Percentiles rank a stretch among this genome's conserved stretches.
These are phyloP conservation scores for Pogonocichla stellata DNA, from an alignment of 2,113 vertebrate genomes.

Conservation along the genomic window DNA sequence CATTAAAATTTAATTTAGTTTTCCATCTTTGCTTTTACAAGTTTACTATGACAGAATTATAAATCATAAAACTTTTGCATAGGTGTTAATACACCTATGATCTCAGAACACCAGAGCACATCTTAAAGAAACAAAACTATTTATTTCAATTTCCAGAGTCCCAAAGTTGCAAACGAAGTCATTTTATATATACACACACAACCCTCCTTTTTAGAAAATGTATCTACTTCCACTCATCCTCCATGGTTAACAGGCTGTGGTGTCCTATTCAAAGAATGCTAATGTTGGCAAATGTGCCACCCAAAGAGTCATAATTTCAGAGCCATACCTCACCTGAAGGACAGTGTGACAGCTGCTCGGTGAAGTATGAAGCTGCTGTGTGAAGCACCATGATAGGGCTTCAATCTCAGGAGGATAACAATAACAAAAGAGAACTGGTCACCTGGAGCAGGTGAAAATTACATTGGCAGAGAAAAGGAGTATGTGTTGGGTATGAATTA, in stretches of 20 bases:
- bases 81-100: neutral
- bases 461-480: neutral
- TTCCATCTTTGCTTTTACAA: neutral
- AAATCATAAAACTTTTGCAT: neutral
- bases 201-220: neutral
- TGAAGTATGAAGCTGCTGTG: neutral
- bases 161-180: neutral
- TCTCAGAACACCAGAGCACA: neutral
- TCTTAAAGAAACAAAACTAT: neutral
- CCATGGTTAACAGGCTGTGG: neutral
- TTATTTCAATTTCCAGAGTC: neutral
- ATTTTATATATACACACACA: neutral
- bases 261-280: neutral
- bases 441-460: neutral
- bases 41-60: neutral
- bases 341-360: neutral
- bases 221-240: neutral
- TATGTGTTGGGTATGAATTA: neutral
- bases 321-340: neutral
- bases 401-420: neutral
- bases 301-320: neutral
- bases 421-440: neutral
- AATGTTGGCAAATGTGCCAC: accelerated
- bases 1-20: neutral
- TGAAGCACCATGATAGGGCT: neutral